Conservation (phyloP, 2,888 invertebrate genomes). For the Zhengitettix transpicula region DNA sequence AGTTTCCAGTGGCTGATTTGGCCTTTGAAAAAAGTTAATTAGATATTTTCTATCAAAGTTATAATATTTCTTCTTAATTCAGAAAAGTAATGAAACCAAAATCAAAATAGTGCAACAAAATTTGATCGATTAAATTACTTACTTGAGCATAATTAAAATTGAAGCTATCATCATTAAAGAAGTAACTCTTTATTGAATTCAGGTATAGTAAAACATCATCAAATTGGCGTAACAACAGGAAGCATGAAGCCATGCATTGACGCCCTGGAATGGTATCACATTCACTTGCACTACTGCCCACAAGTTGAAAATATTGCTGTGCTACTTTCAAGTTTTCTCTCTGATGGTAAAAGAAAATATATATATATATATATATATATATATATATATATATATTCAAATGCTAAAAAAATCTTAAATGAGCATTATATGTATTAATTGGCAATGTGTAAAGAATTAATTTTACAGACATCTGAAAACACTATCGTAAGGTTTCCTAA, state of each 20-base stretch:
- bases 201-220: conserved; percentile 93
- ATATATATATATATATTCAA: background rate
- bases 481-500: too few relatives aligned
- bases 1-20: conserved; percentile 83
- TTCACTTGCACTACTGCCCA: conserved; percentile 91
- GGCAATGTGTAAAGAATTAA: too few relatives aligned
- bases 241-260: conserved; percentile 96
- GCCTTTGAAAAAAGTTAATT: conserved; percentile 32
- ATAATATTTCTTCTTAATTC: background rate
- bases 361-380: background rate
- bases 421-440: background rate
- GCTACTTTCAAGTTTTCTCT: conserved; percentile 87
- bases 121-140: background rate
- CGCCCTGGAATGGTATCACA: conserved; percentile 95
- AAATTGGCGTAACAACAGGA: conserved; percentile 85
- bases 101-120: background rate
- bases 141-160: conserved; percentile 76
- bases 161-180: conserved; percentile 73
- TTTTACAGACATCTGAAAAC: too few relatives aligned
- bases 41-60: background rate
- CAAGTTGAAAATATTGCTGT: conserved; percentile 89
- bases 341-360: conserved; percentile 3
- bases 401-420: background rate
- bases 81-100: background rate
- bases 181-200: conserved; percentile 93